A percentile compares a stretch with the other conserved stretches of the same genome.
These are phyloP conservation scores for Perizoma affinitatum DNA, from an alignment of 2,888 invertebrate species.

Conservation along the genomic window DNA sequence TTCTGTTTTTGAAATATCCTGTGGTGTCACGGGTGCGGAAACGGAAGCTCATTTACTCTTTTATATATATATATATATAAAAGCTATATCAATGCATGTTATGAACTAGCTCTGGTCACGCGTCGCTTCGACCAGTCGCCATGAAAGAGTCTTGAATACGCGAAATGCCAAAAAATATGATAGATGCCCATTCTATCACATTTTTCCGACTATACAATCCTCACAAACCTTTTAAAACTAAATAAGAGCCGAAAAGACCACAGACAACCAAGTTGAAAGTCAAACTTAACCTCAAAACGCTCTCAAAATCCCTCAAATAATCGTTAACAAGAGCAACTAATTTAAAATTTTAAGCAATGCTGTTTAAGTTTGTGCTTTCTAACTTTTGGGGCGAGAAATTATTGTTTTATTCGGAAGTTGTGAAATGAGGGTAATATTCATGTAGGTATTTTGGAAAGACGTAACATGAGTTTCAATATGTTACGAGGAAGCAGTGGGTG, in stretches of 20 bases:
- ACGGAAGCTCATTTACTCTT: too few relatives aligned
- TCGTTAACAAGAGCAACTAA: constrained; percentile 6
- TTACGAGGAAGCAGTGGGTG: background rate
- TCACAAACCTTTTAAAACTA: background rate
- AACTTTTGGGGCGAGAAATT: constrained; percentile 13
- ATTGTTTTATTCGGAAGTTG: constrained; percentile 8
- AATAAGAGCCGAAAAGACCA: constrained; percentile 3
- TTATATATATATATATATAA: too few relatives aligned
- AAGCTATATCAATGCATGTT: too few relatives aligned
- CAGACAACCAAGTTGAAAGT: background rate
- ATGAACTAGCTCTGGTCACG: too few relatives aligned
- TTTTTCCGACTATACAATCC: too few relatives aligned
- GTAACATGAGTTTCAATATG: background rate
- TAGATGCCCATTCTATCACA: too few relatives aligned
- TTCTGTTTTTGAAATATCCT: background rate
- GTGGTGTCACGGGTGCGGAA: background rate
- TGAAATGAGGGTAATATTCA: constrained; percentile 2
- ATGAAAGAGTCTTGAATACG: too few relatives aligned
- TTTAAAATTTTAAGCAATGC: constrained; percentile 14
- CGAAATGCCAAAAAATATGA: too few relatives aligned
- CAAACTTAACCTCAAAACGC: constrained; percentile 4
- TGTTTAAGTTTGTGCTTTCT: constrained; percentile 2
- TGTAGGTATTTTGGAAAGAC: background rate
- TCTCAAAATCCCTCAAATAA: constrained; percentile 4
- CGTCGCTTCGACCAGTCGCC: too few relatives aligned